Evolutionary conservation across 2,888 invertebrate genomes (phyloP).

Genomic region (Hybos culiciformis): DNA sequence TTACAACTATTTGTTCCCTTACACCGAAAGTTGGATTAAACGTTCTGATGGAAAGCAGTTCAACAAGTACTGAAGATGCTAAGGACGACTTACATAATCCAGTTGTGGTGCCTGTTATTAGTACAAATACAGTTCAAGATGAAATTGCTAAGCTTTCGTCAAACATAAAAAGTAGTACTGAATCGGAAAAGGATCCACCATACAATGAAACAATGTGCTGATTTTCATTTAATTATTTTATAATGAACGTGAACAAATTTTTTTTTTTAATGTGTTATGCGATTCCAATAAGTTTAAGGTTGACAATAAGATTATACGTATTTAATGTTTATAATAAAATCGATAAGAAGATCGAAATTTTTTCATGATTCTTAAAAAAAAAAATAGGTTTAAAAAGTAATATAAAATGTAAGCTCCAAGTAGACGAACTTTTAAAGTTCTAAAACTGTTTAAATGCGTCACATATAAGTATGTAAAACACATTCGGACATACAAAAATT

Average conservation of each 20-base stretch:
- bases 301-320: too few relatives aligned
- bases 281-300: too few relatives aligned
- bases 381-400: too few relatives aligned
- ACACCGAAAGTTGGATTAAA: conserved; percentile 30
- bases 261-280: neutral
- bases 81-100: conserved; percentile 24
- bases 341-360: too few relatives aligned
- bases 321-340: too few relatives aligned
- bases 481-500: too few relatives aligned
- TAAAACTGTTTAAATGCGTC: too few relatives aligned
- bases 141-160: conserved; percentile 37
- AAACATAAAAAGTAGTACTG: conserved; percentile 36
- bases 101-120: conserved; percentile 32
- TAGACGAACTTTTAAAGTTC: too few relatives aligned
- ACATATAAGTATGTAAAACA: too few relatives aligned
- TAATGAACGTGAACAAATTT: neutral
- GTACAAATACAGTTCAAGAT: conserved; percentile 34
- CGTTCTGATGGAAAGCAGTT: conserved; percentile 35
- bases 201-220: conserved; percentile 38
- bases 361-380: too few relatives aligned
- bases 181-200: conserved; percentile 36
- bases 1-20: conserved; percentile 23
- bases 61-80: conserved; percentile 35
- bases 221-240: conserved; percentile 14
- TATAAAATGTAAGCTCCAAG: too few relatives aligned